Evolutionary conservation across 2,797 vertebrate species (phyloP).

Genomic region (Hyperoplus immaculatus): DNA sequence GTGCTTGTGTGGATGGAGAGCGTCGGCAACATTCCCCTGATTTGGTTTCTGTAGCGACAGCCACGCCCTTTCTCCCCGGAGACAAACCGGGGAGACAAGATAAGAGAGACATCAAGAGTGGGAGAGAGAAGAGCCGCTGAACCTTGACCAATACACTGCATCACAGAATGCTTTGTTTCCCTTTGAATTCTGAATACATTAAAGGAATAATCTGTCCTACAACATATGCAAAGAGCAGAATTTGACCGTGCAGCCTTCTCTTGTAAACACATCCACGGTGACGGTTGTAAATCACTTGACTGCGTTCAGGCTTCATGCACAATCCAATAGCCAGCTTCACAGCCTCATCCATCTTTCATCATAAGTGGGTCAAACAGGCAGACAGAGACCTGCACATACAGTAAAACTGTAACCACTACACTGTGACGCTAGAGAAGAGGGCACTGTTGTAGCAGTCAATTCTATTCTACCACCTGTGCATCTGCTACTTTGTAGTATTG

Average conservation of each 20-base stretch:
- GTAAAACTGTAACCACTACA: slow-evolving; percentile 1
- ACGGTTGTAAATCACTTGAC: slow-evolving; percentile 33
- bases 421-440: slow-evolving; percentile 8
- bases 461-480: not conserved
- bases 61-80: slow-evolving; percentile 48
- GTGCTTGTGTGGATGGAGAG: not conserved
- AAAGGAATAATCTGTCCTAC: not conserved
- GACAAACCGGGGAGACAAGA: not conserved
- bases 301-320: slow-evolving; percentile 29
- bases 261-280: slow-evolving; percentile 26
- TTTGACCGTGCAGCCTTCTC: not conserved
- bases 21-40: slow-evolving; percentile 11
- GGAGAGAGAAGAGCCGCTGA: slow-evolving; percentile 10
- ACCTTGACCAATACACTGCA: not conserved
- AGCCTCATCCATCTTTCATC: slow-evolving; percentile 47
- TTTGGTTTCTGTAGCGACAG: slow-evolving; percentile 33
- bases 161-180: not conserved
- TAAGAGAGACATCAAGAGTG: slow-evolving; percentile 11
- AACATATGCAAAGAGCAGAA: not conserved
- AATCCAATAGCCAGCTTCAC: slow-evolving; percentile 33
- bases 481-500: not conserved
- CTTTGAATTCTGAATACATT: slow-evolving; percentile 10
- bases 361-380: slow-evolving; percentile 57
- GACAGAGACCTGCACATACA: slow-evolving; percentile 22
- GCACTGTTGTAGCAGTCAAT: not conserved